Conservation (phyloP, 1,140 invertebrate genomes). For the Brachionus calyciflorus region DNA sequence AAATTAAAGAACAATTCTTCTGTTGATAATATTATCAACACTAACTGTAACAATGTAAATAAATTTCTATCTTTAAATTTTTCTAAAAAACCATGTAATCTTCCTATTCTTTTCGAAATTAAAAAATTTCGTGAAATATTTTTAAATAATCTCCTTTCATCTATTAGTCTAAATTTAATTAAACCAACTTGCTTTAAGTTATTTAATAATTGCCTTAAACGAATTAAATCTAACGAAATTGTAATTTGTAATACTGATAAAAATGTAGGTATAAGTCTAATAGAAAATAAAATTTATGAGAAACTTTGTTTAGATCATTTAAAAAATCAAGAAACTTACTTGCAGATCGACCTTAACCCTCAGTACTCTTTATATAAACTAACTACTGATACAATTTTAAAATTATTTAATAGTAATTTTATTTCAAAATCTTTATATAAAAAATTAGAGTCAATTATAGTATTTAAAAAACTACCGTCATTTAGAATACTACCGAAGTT, state of each 20-base stretch:
- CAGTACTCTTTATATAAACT: not conserved
- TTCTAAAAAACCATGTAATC: too few species aligned
- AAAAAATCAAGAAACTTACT: not conserved
- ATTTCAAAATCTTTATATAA: not conserved
- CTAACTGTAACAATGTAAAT: too few species aligned
- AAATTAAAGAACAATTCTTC: too few species aligned
- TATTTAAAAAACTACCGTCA: not conserved
- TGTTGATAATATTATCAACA: too few species aligned
- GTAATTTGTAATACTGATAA: not conserved
- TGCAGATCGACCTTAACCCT: not conserved
- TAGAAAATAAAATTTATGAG: not conserved
- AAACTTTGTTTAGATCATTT: not conserved
- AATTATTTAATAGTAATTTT: not conserved
- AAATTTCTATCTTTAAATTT: too few species aligned
- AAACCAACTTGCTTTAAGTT: not conserved
- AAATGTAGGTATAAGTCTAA: not conserved
- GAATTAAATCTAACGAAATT: not conserved
- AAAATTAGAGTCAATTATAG: not conserved
- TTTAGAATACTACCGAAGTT: not conserved
- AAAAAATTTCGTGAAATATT: too few species aligned
- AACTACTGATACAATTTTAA: not conserved
- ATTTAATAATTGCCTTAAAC: not conserved
- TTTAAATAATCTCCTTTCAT: too few species aligned
- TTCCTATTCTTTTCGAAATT: too few species aligned
- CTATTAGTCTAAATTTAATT: too few species aligned